A percentile compares a stretch with the other conserved stretches of the same genome.
These are phyloP conservation scores for Platorchestia sp. DNA, from an alignment of 1,140 invertebrate species.

Conservation along the genomic window DNA sequence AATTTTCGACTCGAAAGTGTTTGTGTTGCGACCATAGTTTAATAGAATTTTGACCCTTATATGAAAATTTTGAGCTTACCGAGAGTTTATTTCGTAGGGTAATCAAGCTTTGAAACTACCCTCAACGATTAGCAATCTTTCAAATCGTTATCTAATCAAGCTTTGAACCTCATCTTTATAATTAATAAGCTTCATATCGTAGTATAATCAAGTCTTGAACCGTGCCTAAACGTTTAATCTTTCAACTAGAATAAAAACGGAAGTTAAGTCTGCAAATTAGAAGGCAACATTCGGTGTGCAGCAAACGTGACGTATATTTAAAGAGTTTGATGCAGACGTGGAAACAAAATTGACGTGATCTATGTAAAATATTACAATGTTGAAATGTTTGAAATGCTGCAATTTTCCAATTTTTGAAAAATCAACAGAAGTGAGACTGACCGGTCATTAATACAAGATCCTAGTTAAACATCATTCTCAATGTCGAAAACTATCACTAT, in stretches of 20 bases:
- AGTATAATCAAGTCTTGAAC: neutral
- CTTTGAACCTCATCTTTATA: neutral
- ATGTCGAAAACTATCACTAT: neutral
- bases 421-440: neutral
- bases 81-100: too few species aligned
- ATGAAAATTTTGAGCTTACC: too few species aligned
- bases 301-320: neutral
- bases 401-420: neutral
- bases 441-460: neutral
- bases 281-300: neutral
- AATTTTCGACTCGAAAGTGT: neutral
- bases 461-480: neutral
- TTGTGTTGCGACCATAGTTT: neutral
- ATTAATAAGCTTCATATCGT: too few species aligned
- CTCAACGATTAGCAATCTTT: neutral
- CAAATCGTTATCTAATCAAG: too few species aligned
- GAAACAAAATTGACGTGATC: neutral
- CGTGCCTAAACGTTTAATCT: neutral
- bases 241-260: neutral
- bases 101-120: neutral
- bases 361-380: neutral
- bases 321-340: neutral
- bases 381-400: neutral
- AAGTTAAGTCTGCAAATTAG: neutral
- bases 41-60: too few species aligned